These are phyloP conservation scores for Catharus ustulatus DNA, from an alignment of 2,797 vertebrate genomes.

Conservation along the genomic window DNA sequence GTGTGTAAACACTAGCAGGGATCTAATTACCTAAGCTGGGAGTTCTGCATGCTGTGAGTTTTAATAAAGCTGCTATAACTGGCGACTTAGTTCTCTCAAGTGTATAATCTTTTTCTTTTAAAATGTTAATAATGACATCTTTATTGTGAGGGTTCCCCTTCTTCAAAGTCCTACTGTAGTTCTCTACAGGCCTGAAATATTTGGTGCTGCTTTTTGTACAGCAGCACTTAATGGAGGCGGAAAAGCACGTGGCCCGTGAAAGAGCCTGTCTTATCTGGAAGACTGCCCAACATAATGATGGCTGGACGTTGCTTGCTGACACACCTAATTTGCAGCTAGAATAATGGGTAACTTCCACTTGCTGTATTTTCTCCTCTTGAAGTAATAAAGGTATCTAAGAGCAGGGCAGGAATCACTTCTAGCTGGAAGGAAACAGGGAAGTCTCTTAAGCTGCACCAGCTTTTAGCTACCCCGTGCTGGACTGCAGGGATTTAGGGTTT, in stretches of 20 bases:
- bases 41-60: conserved; percentile 31
- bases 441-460: not conserved
- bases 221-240: not conserved
- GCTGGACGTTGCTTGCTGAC: not conserved
- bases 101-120: not conserved
- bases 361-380: not conserved
- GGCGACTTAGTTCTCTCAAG: not conserved
- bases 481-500: not conserved
- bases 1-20: not conserved
- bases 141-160: not conserved
- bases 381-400: not conserved
- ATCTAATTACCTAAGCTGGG: conserved; percentile 11
- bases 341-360: not conserved
- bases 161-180: not conserved
- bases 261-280: not conserved
- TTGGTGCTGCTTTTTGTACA: not conserved
- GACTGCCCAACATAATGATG: not conserved
- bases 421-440: accelerated
- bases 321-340: not conserved
- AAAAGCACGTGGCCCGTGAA: accelerated
- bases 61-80: conserved; percentile 30
- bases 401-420: not conserved
- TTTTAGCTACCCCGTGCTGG: not conserved
- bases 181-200: not conserved
- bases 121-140: not conserved